These are phyloP conservation scores for Iguana delicatissima DNA, from an alignment of 2,797 vertebrate species.

Conservation along the genomic window DNA sequence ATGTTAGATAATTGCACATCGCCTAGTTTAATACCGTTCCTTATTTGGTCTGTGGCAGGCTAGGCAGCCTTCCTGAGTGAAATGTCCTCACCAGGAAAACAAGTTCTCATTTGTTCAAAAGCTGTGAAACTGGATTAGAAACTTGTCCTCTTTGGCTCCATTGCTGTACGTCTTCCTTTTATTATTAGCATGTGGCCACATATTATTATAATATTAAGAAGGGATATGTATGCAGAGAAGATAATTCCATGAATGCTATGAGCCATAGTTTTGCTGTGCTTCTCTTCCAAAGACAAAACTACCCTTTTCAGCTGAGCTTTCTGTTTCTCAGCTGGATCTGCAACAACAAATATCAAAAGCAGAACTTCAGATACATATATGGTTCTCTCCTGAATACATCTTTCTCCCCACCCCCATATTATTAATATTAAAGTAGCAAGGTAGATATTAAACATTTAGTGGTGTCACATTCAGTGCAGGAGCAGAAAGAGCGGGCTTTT, in stretches of 20 bases:
- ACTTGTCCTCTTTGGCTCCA: not conserved
- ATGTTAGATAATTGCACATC: not conserved
- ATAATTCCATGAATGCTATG: not conserved
- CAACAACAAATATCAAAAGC: not conserved
- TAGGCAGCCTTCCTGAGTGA: not conserved
- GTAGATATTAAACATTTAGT: no score
- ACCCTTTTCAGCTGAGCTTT: not conserved
- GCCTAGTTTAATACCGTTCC: not conserved
- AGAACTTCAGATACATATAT: not conserved
- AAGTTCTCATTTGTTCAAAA: not conserved
- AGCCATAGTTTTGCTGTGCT: not conserved
- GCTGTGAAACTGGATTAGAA: not conserved
- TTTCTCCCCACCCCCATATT: not conserved
- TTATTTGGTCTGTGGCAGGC: not conserved
- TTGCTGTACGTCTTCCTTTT: not conserved
- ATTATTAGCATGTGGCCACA: not conserved
- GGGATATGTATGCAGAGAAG: not conserved
- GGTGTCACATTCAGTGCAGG: no score
- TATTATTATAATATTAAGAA: not conserved
- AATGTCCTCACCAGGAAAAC: not conserved
- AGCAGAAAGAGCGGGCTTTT: no score
- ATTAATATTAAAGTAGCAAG: not conserved
- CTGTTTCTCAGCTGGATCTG: not conserved
- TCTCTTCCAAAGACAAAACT: not conserved
- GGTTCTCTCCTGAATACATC: not conserved